Conservation (phyloP, 2,888 invertebrate species). For the Plebejus argus region DNA sequence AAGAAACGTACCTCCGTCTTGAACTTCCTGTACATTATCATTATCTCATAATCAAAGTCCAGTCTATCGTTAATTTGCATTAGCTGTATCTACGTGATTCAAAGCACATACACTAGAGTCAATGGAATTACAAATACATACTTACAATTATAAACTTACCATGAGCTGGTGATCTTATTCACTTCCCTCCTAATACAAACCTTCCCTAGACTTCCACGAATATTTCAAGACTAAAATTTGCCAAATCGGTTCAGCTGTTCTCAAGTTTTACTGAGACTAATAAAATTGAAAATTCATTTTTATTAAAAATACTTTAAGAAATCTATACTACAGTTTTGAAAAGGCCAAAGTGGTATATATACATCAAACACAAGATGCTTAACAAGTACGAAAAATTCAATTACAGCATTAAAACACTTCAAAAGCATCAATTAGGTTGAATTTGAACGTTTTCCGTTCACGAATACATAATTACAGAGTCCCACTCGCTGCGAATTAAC, state of each 20-base stretch:
- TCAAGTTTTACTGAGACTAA: too few species aligned
- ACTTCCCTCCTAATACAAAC: too few species aligned
- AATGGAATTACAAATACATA: background rate
- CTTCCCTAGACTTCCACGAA: too few species aligned
- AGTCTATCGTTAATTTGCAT: background rate
- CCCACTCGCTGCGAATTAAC: constrained; percentile 33
- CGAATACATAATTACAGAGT: constrained; percentile 59
- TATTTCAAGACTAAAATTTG: too few species aligned
- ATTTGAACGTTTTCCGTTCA: constrained; percentile 55
- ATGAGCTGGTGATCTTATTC: too few species aligned
- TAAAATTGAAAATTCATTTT: too few species aligned
- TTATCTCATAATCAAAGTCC: background rate
- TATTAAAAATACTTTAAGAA: background rate
- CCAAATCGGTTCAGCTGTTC: too few species aligned
- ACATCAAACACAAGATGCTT: constrained; percentile 14
- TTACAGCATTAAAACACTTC: constrained; percentile 41
- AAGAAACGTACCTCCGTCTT: background rate
- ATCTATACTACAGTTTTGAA: background rate
- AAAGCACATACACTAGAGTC: background rate
- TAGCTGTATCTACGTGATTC: background rate
- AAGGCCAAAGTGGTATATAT: background rate
- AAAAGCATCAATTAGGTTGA: constrained; percentile 60
- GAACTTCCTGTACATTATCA: background rate
- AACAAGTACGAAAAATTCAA: constrained; percentile 23
- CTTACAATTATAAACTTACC: too few species aligned